These are phyloP conservation scores for Hyaena hyaena DNA, from an alignment of 2,113 vertebrate species.

Conservation along the genomic window DNA sequence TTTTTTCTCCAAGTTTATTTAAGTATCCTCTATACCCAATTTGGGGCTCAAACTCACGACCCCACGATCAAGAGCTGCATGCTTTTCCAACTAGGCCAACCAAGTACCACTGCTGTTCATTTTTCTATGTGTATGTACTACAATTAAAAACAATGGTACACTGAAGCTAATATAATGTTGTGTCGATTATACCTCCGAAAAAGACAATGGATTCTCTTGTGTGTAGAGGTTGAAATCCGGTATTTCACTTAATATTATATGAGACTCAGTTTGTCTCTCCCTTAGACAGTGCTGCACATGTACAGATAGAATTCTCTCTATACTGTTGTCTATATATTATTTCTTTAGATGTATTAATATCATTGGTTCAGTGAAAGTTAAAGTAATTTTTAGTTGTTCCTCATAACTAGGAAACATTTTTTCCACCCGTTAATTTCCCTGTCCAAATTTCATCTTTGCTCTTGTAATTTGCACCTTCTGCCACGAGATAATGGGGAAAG, in stretches of 20 bases:
- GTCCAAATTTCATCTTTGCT: constrained; percentile 20
- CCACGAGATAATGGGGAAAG: neutral
- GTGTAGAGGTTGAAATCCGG: neutral
- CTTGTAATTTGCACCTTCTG: neutral
- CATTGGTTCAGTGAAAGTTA: neutral
- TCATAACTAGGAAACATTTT: constrained; percentile 2
- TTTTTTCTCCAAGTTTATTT: neutral
- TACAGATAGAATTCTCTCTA: neutral
- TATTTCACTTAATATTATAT: neutral
- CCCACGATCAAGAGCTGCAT: neutral
- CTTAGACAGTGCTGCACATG: neutral
- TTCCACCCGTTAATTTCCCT: neutral
- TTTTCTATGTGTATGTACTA: neutral
- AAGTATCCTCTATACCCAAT: neutral
- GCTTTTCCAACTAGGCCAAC: neutral
- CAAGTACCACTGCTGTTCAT: neutral
- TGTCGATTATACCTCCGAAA: neutral
- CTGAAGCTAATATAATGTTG: neutral
- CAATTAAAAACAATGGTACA: neutral
- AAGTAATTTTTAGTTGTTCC: neutral
- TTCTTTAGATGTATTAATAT: constrained; percentile 3
- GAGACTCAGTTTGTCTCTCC: neutral
- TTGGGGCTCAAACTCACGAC: neutral
- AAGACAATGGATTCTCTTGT: neutral
- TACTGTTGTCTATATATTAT: neutral